Evolutionary conservation across 2,113 vertebrate species (phyloP).

Genomic region (Elephantulus edwardii): DNA sequence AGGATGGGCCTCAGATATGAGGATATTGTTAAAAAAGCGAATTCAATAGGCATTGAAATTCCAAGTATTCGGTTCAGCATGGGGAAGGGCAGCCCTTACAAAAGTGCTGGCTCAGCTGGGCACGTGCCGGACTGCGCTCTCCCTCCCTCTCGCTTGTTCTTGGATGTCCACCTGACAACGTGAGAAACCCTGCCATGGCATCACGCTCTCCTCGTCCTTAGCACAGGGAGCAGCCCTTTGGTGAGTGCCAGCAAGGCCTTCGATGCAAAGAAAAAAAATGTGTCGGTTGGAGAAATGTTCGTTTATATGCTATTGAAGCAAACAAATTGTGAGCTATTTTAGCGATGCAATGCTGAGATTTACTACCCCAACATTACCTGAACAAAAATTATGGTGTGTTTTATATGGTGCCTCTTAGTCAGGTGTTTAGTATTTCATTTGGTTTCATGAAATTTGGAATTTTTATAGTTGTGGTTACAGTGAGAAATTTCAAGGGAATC

Average conservation of each 20-base stretch:
- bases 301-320: neutral
- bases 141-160: neutral
- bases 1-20: neutral
- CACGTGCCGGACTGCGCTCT: neutral
- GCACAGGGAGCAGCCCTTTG: too few species aligned
- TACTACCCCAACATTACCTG: neutral
- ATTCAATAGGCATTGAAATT: too few species aligned
- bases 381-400: neutral
- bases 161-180: too few species aligned
- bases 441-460: neutral
- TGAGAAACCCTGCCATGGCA: rapidly evolving
- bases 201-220: rapidly evolving
- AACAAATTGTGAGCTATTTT: neutral
- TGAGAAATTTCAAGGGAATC: slow-evolving; percentile 41
- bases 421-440: neutral
- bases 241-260: rapidly evolving
- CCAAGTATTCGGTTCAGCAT: too few species aligned
- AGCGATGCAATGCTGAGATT: neutral
- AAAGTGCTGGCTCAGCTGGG: rapidly evolving
- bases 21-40: neutral
- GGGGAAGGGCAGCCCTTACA: neutral
- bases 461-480: neutral
- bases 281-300: neutral
- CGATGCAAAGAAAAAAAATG: neutral
- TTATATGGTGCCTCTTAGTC: neutral